Evolutionary conservation across 2,113 vertebrate species (phyloP).

Genomic region (Podilymbus podiceps): DNA sequence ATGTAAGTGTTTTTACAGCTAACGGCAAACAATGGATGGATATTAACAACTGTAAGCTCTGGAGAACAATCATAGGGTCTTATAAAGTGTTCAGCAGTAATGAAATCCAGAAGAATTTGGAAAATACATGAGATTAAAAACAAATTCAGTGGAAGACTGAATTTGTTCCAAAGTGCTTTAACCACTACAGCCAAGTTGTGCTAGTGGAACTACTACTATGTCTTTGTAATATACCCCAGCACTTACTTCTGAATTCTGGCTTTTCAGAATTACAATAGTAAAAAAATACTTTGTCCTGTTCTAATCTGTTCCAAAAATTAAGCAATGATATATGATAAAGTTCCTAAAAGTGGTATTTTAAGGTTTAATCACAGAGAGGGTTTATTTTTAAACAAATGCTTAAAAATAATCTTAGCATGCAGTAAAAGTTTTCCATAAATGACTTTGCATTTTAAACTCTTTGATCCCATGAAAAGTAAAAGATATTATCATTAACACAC

Average conservation of each 20-base stretch:
- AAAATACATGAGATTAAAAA: constrained; percentile 26
- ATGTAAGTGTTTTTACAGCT: not conserved
- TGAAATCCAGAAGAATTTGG: not conserved
- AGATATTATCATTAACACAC: not conserved
- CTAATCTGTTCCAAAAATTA: not conserved
- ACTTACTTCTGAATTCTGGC: not conserved
- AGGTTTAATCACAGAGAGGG: not conserved
- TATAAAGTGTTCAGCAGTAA: constrained; percentile 10
- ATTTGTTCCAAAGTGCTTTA: not conserved
- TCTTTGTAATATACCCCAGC: not conserved
- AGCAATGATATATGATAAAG: not conserved
- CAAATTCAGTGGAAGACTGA: not conserved
- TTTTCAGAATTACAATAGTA: not conserved
- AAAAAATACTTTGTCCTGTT: not conserved
- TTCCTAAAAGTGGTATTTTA: not conserved
- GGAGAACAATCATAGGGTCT: not conserved
- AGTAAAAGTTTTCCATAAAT: not conserved
- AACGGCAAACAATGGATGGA: not conserved
- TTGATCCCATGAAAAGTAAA: not conserved
- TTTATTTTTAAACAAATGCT: not conserved
- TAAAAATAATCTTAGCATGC: not conserved
- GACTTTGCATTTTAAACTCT: not conserved
- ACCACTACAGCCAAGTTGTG: not conserved
- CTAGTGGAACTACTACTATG: not conserved
- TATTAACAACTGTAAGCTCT: constrained; percentile 28